A percentile compares a stretch with the other conserved stretches of the same genome.
phyloP scores from a whole-genome alignment of 2,888 invertebrate species.

The Rhogogaster chlorosoma region DNA sequence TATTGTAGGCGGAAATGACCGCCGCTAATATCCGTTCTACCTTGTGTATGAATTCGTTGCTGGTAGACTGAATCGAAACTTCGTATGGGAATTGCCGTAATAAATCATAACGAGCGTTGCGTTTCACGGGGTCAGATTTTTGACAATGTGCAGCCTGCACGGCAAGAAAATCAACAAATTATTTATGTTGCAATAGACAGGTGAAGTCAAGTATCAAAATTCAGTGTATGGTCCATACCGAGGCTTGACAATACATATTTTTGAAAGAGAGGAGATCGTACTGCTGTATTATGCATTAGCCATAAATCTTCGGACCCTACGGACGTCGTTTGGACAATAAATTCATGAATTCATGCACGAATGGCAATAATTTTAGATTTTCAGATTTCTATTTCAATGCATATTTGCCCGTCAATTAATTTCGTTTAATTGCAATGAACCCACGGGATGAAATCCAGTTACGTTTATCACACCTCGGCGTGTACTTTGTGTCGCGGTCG shows the following conservation, averaged over 20 bases:
- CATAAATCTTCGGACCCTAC: neutral
- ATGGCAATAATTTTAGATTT: neutral
- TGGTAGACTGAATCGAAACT: constrained; percentile 35
- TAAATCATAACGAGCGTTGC: neutral
- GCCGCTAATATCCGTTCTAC: constrained; percentile 37
- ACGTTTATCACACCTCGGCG: neutral
- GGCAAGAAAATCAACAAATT: neutral
- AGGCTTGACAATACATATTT: neutral
- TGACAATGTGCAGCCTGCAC: neutral
- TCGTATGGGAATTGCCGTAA: neutral
- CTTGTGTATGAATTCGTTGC: constrained; percentile 26
- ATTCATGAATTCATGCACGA: neutral
- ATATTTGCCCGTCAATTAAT: neutral
- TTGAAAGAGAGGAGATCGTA: neutral
- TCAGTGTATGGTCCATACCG: neutral
- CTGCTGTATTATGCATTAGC: neutral
- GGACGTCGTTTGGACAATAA: neutral
- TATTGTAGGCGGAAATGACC: constrained; percentile 30
- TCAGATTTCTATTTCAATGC: neutral
- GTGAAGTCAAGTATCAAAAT: neutral
- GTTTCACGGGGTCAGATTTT: neutral
- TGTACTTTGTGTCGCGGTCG: neutral
- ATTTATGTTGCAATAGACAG: neutral
- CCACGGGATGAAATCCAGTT: neutral
- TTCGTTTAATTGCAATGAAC: constrained; percentile 2